Base-by-base conservation (phyloP, 1,140 invertebrate species). In the Drosophila nigrodunni region DNA sequence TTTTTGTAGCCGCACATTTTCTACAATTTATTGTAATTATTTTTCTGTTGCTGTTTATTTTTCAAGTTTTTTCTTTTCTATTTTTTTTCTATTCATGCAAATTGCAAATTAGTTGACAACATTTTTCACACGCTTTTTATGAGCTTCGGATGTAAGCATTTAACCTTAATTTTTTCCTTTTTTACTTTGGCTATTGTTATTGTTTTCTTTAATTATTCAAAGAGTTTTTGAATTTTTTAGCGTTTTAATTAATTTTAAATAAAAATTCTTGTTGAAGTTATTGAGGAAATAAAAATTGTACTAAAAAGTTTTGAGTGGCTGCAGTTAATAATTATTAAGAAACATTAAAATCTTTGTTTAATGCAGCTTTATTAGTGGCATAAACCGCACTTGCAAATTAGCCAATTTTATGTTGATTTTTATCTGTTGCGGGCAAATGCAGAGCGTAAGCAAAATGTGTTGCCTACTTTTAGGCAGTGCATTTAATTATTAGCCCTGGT, bases 61-160 rank as follows among this genome's bases (percentile, higher is more conserved):
- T 60, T 52, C 68, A 43, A 70, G 57, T 68, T 70, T 68, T 70
- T 62, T 70, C 52, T 70, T 69, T 55, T 69, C 61, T 30, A 5
- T 30, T 70, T 69, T 55, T 55, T 69, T 69, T 30, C 3, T 30
- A 54, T 69, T 69, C 76, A 76, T 79, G 75, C 82, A 79, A 79
- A 85, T 79, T 64, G 77, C 73, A 78, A 83, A 88, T 88, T 83
- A 80, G 80, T 83, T 80, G 68, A 62, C 77, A 78, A 75, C 73
- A 89, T 76, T 88, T 85, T 88, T 88, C 85, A 80, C 85, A 89
- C 85, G 85, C 85, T 74, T 78, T 85, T 88, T 85, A 88, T 76
- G 80, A 80, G 80, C 68, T 66, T 87, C 55, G 83, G 83, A 88
- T 88, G 85, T 83, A 75, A 73, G 65, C 74, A 88, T 89, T 88